phyloP scores from a whole-genome alignment of 2,113 vertebrate species.

The Variabilichromis moorii region DNA sequence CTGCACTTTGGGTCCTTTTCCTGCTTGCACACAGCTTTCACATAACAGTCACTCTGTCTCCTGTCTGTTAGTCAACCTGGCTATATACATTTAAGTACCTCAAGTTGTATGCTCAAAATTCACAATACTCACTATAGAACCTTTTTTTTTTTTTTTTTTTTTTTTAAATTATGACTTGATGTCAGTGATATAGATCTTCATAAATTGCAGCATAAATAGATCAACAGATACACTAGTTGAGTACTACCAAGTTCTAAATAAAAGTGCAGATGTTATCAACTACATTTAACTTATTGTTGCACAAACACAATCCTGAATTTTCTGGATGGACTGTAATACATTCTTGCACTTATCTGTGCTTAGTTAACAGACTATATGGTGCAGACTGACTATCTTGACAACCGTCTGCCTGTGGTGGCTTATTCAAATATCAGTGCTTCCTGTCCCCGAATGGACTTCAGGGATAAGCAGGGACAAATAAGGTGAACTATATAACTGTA shows the following conservation, averaged over 20 bases:
- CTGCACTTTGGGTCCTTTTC: neutral
- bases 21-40: no score
- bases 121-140: neutral
- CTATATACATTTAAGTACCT: neutral
- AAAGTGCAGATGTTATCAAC: neutral
- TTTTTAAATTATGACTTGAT: neutral
- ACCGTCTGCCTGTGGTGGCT: conserved; percentile 80
- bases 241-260: neutral
- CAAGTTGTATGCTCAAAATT: neutral
- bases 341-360: neutral
- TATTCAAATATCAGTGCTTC: neutral
- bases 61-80: neutral
- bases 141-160: no score
- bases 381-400: conserved; percentile 87
- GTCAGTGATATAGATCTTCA: neutral
- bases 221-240: neutral
- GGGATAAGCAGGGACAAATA: neutral
- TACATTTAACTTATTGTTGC: neutral
- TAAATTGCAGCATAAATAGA: neutral
- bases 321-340: neutral
- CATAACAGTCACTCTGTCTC: neutral
- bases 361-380: conserved; percentile 98
- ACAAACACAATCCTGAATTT: neutral
- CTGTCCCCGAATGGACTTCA: neutral
- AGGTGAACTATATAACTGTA: neutral